Evolutionary conservation across 2,888 invertebrate genomes (phyloP), one percentile per base, ranked within the genome.

Genomic region (Nasonovia ribisnigri): DNA sequence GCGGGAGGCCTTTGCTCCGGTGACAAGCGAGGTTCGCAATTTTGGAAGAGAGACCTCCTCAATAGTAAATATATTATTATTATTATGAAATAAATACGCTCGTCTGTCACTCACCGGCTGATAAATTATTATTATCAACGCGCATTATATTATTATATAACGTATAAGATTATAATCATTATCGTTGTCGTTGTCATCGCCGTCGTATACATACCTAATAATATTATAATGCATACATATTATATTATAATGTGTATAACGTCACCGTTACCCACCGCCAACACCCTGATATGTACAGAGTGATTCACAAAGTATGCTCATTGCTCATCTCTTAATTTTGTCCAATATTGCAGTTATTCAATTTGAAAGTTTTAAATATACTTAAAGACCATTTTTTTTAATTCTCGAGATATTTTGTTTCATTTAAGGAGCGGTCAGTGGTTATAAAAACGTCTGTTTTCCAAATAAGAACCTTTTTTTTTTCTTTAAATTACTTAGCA

Each of bases 81-180:
- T 60, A 60, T 77, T 77, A 77, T 77, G 77, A 77, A 36, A 77
- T 77, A 77, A 77, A 67, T 42, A 29, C 84, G 51, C 48, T 88
- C 88, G 92, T 92, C 92, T 92, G 92, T 92, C 92, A 92, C 88
- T 92, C 92, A 51, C 92, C 60, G 51, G 87, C 60, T 92, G 92
- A 92, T 92, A 87, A 92, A 88, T 92, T 92, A 92, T 92, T 92
- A 92, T 92, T 92, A 90, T 90, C 46, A 90, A 67, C 67, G 90
- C 77, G 36, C 51, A 48, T 88, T 87, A 86, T 67, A 89, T 88
- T 43, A 89, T 90, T 11, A 67, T 90, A 48, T 36, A 84, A 86
- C 46, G 43, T 46, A 86, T 86, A 86, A 77, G 77, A 77, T 86
- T 86, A 67, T 43, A 67, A 90, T 90, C 48, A 84, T 91, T 51